Conservation (phyloP, 2,888 invertebrate genomes). For the Watsonalla binaria region DNA sequence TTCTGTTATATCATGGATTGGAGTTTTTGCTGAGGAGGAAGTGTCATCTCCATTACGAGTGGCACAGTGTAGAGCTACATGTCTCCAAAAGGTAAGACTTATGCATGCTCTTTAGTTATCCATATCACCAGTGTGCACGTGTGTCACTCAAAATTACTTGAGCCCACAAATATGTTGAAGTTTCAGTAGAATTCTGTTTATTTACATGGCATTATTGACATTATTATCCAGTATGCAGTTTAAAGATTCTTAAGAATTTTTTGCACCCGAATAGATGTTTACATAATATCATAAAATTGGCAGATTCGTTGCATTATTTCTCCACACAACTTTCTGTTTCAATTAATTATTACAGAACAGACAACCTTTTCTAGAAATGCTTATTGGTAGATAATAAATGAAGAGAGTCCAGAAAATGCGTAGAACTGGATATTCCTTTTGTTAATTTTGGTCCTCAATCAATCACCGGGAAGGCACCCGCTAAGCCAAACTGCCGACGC, state of each 20-base stretch:
- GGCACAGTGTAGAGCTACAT: conserved; percentile 85
- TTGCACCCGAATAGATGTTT: too few relatives aligned
- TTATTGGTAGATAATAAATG: conserved; percentile 8
- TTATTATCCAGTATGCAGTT: too few relatives aligned
- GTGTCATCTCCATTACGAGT: conserved; percentile 84
- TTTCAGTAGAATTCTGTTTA: too few relatives aligned
- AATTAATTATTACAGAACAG: too few relatives aligned
- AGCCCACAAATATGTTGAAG: too few relatives aligned
- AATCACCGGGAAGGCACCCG: conserved; percentile 27
- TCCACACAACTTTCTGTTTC: too few relatives aligned
- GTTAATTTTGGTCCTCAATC: conserved; percentile 46
- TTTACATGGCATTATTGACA: too few relatives aligned
- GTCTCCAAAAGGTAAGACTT: conserved; percentile 83
- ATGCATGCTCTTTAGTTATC: conserved; percentile 5
- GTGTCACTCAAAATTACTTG: not conserved
- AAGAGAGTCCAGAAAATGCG: not conserved
- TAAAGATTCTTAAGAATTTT: too few relatives aligned
- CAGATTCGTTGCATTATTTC: too few relatives aligned
- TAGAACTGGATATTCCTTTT: conserved; percentile 8
- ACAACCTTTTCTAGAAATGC: too few relatives aligned
- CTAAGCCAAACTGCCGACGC: conserved; percentile 7
- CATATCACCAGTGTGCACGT: conserved; percentile 3
- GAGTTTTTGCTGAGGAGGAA: conserved; percentile 80
- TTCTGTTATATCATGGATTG: conserved; percentile 70
- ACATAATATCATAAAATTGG: too few relatives aligned